Evolutionary conservation across 2,888 invertebrate species (phyloP).

Genomic region (Cryptocephalus primarius): DNA sequence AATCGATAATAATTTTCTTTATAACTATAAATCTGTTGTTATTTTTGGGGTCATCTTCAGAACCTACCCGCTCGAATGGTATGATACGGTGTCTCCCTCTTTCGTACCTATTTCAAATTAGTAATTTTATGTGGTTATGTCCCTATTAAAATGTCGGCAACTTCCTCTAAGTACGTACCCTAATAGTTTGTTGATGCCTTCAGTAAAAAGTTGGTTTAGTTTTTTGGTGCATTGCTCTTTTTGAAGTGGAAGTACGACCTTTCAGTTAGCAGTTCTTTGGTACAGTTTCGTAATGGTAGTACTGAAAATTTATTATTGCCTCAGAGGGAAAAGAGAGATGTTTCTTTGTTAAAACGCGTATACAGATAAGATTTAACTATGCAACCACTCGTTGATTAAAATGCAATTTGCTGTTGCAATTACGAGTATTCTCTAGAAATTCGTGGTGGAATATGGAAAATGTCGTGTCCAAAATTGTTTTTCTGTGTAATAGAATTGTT

Average conservation of each 20-base stretch:
- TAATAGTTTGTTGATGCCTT: slow-evolving; percentile 18
- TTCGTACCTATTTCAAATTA: slow-evolving; percentile 23
- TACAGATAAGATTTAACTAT: too few relatives aligned
- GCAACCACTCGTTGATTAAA: too few relatives aligned
- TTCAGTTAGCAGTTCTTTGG: not conserved
- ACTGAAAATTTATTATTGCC: slow-evolving; percentile 5
- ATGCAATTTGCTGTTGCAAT: too few relatives aligned
- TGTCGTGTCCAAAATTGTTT: too few relatives aligned
- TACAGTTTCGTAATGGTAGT: slow-evolving; percentile 1
- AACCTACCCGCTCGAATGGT: slow-evolving; percentile 22
- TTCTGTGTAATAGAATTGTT: too few relatives aligned
- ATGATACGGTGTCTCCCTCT: slow-evolving; percentile 22
- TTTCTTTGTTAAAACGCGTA: too few relatives aligned
- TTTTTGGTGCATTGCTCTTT: slow-evolving; percentile 25
- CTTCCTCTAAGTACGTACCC: not conserved
- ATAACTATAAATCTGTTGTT: too few relatives aligned
- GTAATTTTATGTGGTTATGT: slow-evolving; percentile 10
- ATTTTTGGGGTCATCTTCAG: not conserved
- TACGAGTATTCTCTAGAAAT: too few relatives aligned
- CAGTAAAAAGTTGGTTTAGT: slow-evolving; percentile 28
- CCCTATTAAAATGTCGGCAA: slow-evolving; percentile 9
- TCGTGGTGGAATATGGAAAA: too few relatives aligned
- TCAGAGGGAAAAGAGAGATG: too few relatives aligned
- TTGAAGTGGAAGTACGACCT: slow-evolving; percentile 11
- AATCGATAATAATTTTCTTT: too few relatives aligned